These are phyloP conservation scores for Drosophila kanekoi DNA, from an alignment of 2,888 invertebrate species.

Conservation along the genomic window DNA sequence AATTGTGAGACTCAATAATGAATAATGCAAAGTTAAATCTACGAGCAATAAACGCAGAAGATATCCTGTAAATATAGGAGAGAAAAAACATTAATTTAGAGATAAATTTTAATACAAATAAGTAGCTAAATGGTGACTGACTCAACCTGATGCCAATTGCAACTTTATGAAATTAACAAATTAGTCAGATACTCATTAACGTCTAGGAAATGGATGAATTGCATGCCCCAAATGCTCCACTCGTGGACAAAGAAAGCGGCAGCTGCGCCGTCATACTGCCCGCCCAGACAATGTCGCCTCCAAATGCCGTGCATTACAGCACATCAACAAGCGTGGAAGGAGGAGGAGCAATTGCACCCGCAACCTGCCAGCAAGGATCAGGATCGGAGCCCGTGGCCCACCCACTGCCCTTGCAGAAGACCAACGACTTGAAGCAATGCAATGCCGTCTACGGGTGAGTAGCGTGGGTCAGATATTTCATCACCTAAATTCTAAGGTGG, in stretches of 20 bases:
- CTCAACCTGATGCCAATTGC: conserved; percentile 34
- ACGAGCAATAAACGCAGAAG: conserved; percentile 5
- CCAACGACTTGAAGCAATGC: conserved; percentile 62
- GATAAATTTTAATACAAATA: conserved; percentile 1
- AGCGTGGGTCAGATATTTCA: conserved; percentile 19
- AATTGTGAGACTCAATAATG: conserved; percentile 41
- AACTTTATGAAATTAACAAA: conserved; percentile 14
- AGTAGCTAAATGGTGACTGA: conserved; percentile 23
- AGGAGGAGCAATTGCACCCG: neutral
- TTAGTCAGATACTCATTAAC: conserved; percentile 9
- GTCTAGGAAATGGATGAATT: conserved; percentile 52
- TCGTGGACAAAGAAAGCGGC: conserved; percentile 58
- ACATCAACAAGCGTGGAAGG: neutral
- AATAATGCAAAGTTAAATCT: conserved; percentile 38
- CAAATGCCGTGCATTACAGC: conserved; percentile 53
- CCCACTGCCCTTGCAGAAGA: conserved; percentile 56
- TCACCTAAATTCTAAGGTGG: conserved; percentile 11
- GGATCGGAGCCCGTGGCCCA: conserved; percentile 54
- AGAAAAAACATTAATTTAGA: conserved; percentile 16
- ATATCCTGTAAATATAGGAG: conserved; percentile 40
- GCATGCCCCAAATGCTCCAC: conserved; percentile 58
- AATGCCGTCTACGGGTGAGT: conserved; percentile 60
- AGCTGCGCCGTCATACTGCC: conserved; percentile 62
- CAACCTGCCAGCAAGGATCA: conserved; percentile 28
- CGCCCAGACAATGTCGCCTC: conserved; percentile 24